A percentile compares a stretch with the other conserved stretches of the same genome.
These are phyloP conservation scores for Loriculus beryllinus DNA, from an alignment of 2,797 vertebrate genomes.

Conservation along the genomic window DNA sequence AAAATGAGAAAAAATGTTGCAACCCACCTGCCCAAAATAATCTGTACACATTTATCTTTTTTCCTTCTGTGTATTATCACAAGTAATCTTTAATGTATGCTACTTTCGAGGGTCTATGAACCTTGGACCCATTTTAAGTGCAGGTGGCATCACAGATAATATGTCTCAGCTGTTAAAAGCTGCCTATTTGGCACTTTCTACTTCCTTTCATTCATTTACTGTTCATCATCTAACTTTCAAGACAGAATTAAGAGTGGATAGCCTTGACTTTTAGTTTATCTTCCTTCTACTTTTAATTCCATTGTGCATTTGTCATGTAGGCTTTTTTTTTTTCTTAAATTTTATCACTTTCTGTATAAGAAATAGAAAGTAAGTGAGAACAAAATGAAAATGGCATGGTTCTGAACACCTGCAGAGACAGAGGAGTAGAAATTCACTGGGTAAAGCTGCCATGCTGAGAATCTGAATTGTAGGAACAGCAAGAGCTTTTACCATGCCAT, in stretches of 20 bases:
- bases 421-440: conserved; percentile 7
- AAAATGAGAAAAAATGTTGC: not conserved
- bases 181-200: not conserved
- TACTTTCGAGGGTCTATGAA: not conserved
- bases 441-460: not conserved
- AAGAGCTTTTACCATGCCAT: not conserved
- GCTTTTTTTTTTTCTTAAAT: not conserved
- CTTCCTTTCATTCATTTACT: not conserved
- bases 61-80: not conserved
- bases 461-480: conserved; percentile 18
- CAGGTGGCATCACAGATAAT: not conserved
- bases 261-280: not conserved
- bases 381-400: not conserved
- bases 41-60: not conserved
- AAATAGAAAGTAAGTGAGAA: conserved; percentile 1
- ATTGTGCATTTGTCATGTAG: not conserved
- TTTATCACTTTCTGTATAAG: not conserved
- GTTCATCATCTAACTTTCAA: not conserved
- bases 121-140: not conserved
- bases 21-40: not conserved
- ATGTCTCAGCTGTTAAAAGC: not conserved
- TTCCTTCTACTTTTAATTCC: not conserved
- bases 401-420: conserved; percentile 1
- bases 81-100: not conserved
- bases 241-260: not conserved